These are phyloP conservation scores for Chamaetylas fuelleborni DNA, from an alignment of 2,113 vertebrate species.

Conservation along the genomic window DNA sequence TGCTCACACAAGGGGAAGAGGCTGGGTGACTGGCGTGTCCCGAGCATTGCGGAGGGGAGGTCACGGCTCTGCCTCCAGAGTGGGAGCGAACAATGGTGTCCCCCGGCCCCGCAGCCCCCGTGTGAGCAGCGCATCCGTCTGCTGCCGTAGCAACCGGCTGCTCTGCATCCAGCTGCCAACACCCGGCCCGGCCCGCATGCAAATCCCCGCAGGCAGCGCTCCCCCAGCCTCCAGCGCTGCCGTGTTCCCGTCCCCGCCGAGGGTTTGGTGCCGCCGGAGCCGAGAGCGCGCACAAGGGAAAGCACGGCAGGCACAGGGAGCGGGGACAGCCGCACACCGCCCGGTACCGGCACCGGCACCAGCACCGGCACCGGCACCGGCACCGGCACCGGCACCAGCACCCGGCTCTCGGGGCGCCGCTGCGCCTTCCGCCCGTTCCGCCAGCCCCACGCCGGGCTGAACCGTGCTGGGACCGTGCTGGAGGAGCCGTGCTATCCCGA, in stretches of 20 bases:
- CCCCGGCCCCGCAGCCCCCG: background rate
- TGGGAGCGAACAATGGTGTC: background rate
- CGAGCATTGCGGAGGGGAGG: background rate
- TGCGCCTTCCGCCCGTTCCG: background rate
- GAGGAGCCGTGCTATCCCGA: fast-evolving
- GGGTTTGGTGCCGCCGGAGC: too few species aligned
- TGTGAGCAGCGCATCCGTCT: background rate
- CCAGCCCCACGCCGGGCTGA: background rate
- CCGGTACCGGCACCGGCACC: too few species aligned
- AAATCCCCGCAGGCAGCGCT: background rate
- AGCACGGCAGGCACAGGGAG: background rate
- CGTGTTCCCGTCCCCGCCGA: background rate
- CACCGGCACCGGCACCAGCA: background rate
- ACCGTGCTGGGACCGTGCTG: fast-evolving
- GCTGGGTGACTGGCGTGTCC: fast-evolving
- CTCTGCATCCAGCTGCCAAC: background rate
- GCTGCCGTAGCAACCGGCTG: slow-evolving; percentile 5
- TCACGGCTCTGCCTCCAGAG: background rate
- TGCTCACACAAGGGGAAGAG: background rate
- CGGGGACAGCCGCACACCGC: background rate
- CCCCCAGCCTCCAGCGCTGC: background rate
- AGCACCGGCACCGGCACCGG: background rate
- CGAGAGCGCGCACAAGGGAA: too few species aligned
- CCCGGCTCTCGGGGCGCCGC: background rate
- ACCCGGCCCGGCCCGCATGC: background rate